These are phyloP conservation scores for Desmophyllum pertusum DNA, from an alignment of 92 coral and sea anemone genomes.

Conservation along the genomic window DNA sequence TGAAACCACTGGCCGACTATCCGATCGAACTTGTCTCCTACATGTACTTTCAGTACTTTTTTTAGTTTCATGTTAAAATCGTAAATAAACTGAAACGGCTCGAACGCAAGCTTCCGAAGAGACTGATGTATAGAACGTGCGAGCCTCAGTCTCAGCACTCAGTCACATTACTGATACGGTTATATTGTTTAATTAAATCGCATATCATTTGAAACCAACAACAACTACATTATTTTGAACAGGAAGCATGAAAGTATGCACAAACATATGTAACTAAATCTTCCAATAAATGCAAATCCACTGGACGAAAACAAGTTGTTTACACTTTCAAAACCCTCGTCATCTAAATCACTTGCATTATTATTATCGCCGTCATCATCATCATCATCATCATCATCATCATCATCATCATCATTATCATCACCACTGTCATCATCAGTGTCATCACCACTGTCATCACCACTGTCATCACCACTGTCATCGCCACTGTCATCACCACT, in stretches of 20 bases:
- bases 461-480: background rate
- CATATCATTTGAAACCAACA: background rate
- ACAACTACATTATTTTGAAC: background rate
- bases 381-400: background rate
- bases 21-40: too few relatives aligned
- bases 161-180: too few relatives aligned
- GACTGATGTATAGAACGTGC: too few relatives aligned
- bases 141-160: too few relatives aligned
- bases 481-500: background rate
- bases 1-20: too few relatives aligned
- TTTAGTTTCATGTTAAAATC: too few relatives aligned
- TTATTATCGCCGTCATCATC: background rate
- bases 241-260: background rate
- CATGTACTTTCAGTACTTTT: too few relatives aligned
- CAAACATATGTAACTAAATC: background rate
- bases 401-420: background rate
- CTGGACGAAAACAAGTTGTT: background rate
- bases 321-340: background rate
- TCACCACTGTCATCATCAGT: background rate
- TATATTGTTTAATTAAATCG: too few relatives aligned
- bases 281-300: background rate
- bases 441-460: background rate
- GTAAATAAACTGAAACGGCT: too few relatives aligned
- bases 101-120: too few relatives aligned
- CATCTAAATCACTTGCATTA: background rate